Percentiles rank a stretch among this genome's conserved stretches.
phyloP scores from a whole-genome alignment of 92 coral and sea anemone genomes.

The Pocillopora meandrina region DNA sequence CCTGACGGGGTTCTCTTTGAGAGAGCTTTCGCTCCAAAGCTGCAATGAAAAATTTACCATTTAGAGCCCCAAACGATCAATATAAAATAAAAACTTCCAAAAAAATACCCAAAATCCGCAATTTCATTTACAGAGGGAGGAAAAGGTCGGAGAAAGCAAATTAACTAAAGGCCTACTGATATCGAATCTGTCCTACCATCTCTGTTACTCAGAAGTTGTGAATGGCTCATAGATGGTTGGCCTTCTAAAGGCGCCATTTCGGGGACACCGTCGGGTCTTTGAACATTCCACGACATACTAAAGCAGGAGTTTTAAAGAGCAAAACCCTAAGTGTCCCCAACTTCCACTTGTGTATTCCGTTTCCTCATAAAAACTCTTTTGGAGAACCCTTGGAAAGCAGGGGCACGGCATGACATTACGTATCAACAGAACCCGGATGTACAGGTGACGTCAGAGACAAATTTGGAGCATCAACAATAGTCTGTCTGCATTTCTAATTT shows the following conservation, averaged over 20 bases:
- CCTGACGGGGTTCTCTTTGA: constrained; percentile 89
- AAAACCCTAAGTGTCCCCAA: constrained; percentile 8
- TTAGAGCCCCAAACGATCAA: not conserved
- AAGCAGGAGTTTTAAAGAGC: not conserved
- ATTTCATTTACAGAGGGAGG: constrained; percentile 4
- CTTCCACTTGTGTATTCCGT: not conserved
- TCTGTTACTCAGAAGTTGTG: constrained; percentile 84
- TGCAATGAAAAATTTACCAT: constrained; percentile 43
- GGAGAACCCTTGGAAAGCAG: constrained; percentile 36
- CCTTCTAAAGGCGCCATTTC: constrained; percentile 15
- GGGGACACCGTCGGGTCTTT: constrained; percentile 22
- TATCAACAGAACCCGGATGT: constrained; percentile 56
- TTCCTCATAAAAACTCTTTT: constrained; percentile 42
- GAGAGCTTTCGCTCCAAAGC: constrained; percentile 91
- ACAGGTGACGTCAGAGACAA: constrained; percentile 54
- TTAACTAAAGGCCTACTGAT: not conserved
- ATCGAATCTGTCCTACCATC: constrained; percentile 72
- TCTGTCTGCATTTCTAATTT: not conserved
- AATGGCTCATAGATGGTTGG: constrained; percentile 55
- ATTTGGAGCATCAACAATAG: not conserved
- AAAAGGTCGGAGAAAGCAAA: constrained; percentile 27
- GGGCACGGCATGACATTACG: constrained; percentile 62
- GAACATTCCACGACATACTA: constrained; percentile 39
- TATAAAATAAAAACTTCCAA: not conserved
- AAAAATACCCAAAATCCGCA: not conserved